Base-by-base conservation (phyloP, 2,888 invertebrate species). In the Cenopis cana region DNA sequence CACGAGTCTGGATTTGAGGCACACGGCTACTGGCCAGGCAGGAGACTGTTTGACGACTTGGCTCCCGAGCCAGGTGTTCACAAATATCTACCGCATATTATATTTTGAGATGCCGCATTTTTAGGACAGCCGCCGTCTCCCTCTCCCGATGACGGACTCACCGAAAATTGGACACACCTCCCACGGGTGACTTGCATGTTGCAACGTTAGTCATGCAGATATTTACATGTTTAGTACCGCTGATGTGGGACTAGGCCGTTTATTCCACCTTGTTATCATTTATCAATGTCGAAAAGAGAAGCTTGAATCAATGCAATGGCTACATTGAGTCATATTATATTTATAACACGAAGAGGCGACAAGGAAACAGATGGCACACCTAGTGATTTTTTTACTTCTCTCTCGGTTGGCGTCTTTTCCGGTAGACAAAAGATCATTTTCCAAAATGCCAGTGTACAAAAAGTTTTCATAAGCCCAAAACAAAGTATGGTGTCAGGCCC, bases 101-200 rank as follows among this genome's bases (percentile, higher is more conserved):
- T 90, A 90, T 90, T 90, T 89, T 85, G 79, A 86, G 89, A 86
- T 77, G 79, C 79, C 81, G 78, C 85, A 85, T 85, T 87, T 85
- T 88, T 86, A 83, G 81, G 82, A 83, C 82, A 75, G 76, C 76
- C 79, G 73, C 79, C 73, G 74, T 83, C 85, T 83, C 84, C 78
- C 76, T 86, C 84, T 74, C 72, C 75, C 73, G 76, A 75, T 77
- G 77, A 75, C 57, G 68, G 71, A 68, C 61, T 70, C 49, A 66
- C 52, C 41, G 76, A 72, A 74, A 73, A 74, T 75, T 75, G 72
- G 75, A 75, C 75, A 75, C 76, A 74, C 77, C 74, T 73, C 74
- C 77, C 72, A 75, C 74, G 55, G 50, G 20, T 73, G 49, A 64
- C 66, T 67, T 69, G 69, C 65, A 71, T 67, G 67, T 56, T 71